A percentile compares a stretch with the other conserved stretches of the same genome.
These are phyloP conservation scores for Novumbra hubbsi DNA, from an alignment of 2,797 vertebrate species.

Conservation along the genomic window DNA sequence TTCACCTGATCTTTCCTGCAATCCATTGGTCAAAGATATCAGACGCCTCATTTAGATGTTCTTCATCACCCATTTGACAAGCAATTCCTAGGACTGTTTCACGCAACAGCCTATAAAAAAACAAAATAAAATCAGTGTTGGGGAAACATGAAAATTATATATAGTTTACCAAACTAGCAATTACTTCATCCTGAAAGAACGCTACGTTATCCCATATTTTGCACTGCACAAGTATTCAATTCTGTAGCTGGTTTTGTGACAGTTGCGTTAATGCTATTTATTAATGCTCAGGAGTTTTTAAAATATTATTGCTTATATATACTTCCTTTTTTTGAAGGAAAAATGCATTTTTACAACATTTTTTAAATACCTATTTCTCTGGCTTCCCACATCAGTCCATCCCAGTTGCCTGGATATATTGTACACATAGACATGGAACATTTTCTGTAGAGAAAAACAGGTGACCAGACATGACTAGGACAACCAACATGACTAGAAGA, in stretches of 20 bases:
- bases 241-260: no score
- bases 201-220: no score
- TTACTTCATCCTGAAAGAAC: no score
- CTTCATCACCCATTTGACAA: conserved; percentile 79
- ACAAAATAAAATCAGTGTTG: neutral
- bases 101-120: conserved; percentile 81
- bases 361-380: conserved; percentile 78
- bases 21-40: conserved; percentile 79
- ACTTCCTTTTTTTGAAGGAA: no score
- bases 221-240: no score
- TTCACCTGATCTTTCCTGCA: conserved; percentile 56
- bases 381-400: conserved; percentile 80
- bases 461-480: neutral
- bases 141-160: no score
- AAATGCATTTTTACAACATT: no score
- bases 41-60: conserved; percentile 70
- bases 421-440: conserved; percentile 78
- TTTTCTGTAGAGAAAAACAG: conserved; percentile 69
- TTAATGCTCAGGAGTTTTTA: no score
- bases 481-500: neutral
- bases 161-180: no score
- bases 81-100: conserved; percentile 81
- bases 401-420: conserved; percentile 61
- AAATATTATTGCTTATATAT: no score
- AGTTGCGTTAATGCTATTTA: no score